Conservation (phyloP, 2,113 vertebrate genomes). For the Grantiella picta region DNA sequence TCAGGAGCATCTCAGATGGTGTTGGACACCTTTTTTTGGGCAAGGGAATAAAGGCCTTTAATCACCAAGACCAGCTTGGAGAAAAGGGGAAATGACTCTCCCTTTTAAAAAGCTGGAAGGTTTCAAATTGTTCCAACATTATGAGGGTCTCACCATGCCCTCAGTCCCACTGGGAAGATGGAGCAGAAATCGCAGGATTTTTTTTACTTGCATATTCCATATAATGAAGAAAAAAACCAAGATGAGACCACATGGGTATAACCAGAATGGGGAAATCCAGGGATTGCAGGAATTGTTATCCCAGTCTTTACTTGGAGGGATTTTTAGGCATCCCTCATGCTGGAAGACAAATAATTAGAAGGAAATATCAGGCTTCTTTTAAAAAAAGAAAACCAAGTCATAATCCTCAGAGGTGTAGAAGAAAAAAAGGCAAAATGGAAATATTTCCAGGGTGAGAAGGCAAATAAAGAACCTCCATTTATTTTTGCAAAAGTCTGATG, state of each 20-base stretch:
- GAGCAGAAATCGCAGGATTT: background rate
- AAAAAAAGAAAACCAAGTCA: background rate
- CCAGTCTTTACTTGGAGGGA: background rate
- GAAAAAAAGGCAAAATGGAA: background rate
- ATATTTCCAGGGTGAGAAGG: background rate
- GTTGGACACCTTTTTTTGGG: background rate
- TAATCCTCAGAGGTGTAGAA: background rate
- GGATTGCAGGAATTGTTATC: background rate
- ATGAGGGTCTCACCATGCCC: background rate
- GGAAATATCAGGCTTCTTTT: background rate
- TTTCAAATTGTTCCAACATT: background rate
- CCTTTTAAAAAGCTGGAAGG: background rate
- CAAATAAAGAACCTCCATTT: background rate
- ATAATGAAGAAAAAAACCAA: background rate
- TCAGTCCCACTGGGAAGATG: background rate
- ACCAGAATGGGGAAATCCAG: background rate
- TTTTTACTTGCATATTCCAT: background rate
- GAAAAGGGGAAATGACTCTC: background rate
- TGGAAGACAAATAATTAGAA: background rate
- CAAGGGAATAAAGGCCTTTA: background rate
- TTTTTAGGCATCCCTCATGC: background rate
- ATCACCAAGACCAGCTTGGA: background rate
- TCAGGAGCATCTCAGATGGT: background rate
- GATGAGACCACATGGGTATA: background rate
- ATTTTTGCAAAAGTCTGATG: slow-evolving; percentile 27